Conservation (phyloP, 2,113 vertebrate species). For the Pelodiscus sinensis region DNA sequence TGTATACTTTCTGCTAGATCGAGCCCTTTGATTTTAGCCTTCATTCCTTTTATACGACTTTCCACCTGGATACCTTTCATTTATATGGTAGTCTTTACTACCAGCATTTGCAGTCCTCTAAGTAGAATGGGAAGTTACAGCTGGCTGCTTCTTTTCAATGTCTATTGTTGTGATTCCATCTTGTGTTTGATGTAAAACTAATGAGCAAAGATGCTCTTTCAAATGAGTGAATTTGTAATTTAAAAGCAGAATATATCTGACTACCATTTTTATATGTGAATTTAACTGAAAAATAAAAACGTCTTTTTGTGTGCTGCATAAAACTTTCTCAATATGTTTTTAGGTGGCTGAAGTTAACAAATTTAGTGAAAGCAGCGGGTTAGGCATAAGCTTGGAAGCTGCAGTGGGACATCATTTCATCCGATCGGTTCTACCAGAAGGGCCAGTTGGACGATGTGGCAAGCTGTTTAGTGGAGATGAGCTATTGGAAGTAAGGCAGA, state of each 20-base stretch:
- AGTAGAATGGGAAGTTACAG: not conserved
- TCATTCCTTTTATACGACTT: not conserved
- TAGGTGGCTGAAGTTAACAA: slow-evolving; percentile 94
- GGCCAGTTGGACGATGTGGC: slow-evolving; percentile 91
- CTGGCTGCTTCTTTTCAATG: not conserved
- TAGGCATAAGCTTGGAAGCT: slow-evolving; percentile 96
- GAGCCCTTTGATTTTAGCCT: not conserved
- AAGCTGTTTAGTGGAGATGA: slow-evolving; percentile 95
- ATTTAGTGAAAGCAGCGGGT: slow-evolving; percentile 91
- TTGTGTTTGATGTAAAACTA: slow-evolving; percentile 12
- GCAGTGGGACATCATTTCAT: slow-evolving; percentile 93
- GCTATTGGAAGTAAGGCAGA: slow-evolving; percentile 88
- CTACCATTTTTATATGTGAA: not conserved
- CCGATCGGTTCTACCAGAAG: slow-evolving; percentile 93
- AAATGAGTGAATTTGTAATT: not conserved
- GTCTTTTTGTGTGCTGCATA: not conserved
- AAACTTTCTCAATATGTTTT: slow-evolving; percentile 23
- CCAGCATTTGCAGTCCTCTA: not conserved
- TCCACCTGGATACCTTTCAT: not conserved
- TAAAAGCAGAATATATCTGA: not conserved
- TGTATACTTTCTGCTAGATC: not conserved
- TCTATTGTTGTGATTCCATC: not conserved
- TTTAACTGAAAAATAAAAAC: not conserved
- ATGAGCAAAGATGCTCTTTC: not conserved
- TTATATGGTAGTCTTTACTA: not conserved